Base-by-base conservation (phyloP, 2,888 invertebrate genomes). In the Trichogramma dendrolimi region DNA sequence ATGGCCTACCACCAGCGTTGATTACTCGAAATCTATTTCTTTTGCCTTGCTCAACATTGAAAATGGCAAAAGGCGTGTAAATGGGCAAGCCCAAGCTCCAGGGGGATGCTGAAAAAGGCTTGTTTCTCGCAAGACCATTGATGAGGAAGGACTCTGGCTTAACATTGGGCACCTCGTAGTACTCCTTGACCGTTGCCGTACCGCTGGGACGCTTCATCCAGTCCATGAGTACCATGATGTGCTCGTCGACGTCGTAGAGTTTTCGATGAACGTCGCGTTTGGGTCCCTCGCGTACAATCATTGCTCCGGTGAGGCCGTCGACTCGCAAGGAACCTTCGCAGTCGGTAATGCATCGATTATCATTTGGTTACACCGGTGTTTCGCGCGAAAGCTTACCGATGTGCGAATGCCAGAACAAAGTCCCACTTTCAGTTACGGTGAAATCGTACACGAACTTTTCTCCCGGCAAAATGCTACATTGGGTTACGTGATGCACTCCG, bases 1-100 rank as follows among this genome's bases (percentile, higher is more conserved):
- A 94, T 76, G 94, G 93, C 51, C 93, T 82, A 73, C 92, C 91
- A 73, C 91, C 93, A 0, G 92, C 90, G 72, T 92, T 92, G 71
- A 94, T 89, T 55, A 92, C 79, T 40, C 94, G 84, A 71, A 94
- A 91, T 61, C 93, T 85, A 74, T 94, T 92, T 64, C 86, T 84
- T 4, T 41, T 27, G 39, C 43, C 56, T 57, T 61, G 27, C 27
- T 27, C 27, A 27, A 27, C 27, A 27, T 27, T 27, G 2, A 27
- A 27, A 27, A 27, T 3, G 27, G 27, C 27, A 27, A 27, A 27
- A 27, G 27, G 27, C 27, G 27, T 27, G 27, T 27, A 27, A 27
- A 27, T 27, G 2, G 27, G 27, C 27, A 27, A 27, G 27, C 27
- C 27, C 27, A 27, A 27, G 27, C 27, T 27, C 27, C 27, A 27